Conservation (phyloP, 2,113 vertebrate genomes). For the Bufo bufo region DNA sequence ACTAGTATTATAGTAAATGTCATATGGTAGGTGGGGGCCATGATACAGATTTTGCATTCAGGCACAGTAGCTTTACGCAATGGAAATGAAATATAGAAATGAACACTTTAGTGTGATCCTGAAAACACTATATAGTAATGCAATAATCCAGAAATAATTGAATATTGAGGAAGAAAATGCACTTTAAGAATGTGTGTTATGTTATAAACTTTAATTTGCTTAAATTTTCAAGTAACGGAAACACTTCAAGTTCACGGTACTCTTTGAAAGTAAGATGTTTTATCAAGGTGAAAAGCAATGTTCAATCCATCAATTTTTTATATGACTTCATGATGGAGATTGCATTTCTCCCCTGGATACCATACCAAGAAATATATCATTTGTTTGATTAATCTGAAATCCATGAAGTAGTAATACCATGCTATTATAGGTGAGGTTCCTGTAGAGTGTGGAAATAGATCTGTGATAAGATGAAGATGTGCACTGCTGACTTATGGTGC, state of each 20-base stretch:
- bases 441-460: conserved; percentile 36
- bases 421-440: conserved; percentile 47
- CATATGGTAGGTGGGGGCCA: too few relatives aligned
- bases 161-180: background rate
- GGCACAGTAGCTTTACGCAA: too few relatives aligned
- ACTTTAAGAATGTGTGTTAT: background rate
- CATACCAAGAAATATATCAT: conserved; percentile 43
- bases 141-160: background rate
- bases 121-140: too few relatives aligned
- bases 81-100: too few relatives aligned
- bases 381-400: conserved; percentile 51
- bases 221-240: background rate
- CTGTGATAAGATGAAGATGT: conserved; percentile 32
- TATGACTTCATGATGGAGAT: conserved; percentile 31
- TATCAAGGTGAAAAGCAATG: conserved; percentile 44
- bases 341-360: conserved; percentile 43
- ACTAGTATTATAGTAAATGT: too few relatives aligned
- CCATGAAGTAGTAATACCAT: conserved; percentile 44
- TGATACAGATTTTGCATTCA: too few relatives aligned
- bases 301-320: conserved; percentile 45
- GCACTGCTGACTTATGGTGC: conserved; percentile 28
- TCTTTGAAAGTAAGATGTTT: conserved; percentile 21
- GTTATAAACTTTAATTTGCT: background rate
- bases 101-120: too few relatives aligned
- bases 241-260: background rate